These are phyloP conservation scores for Corvus cornix DNA, from an alignment of 2,113 vertebrate genomes.

Conservation along the genomic window DNA sequence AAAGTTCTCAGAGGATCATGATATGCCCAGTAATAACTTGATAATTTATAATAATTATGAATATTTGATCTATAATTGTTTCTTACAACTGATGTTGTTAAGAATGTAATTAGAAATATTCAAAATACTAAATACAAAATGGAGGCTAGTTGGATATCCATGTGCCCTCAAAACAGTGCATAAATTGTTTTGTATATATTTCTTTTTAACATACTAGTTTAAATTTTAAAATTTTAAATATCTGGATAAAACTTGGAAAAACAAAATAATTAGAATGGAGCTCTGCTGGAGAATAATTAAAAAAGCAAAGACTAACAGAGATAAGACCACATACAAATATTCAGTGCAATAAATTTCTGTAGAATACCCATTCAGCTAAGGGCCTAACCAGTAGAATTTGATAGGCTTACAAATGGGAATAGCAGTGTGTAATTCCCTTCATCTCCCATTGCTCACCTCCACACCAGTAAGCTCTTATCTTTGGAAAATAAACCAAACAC, in stretches of 20 bases:
- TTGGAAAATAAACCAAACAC: background rate
- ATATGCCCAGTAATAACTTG: background rate
- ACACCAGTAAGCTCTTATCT: background rate
- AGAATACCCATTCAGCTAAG: background rate
- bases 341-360: background rate
- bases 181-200: background rate
- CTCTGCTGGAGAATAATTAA: background rate
- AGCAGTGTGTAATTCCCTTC: background rate
- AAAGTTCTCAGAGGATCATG: background rate
- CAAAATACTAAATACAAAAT: background rate
- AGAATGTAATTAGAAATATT: background rate
- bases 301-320: background rate
- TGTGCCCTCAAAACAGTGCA: background rate
- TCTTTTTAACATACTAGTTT: background rate
- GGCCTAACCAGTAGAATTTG: background rate
- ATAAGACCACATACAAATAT: background rate
- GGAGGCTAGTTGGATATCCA: background rate
- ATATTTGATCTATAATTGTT: background rate
- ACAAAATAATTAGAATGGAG: background rate
- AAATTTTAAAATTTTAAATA: background rate
- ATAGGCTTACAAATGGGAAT: background rate
- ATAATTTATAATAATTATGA: background rate
- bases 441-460: background rate
- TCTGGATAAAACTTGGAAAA: background rate
- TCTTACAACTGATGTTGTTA: background rate